Base-by-base conservation (phyloP, 2,797 vertebrate genomes). In the Xerus rutilus region DNA sequence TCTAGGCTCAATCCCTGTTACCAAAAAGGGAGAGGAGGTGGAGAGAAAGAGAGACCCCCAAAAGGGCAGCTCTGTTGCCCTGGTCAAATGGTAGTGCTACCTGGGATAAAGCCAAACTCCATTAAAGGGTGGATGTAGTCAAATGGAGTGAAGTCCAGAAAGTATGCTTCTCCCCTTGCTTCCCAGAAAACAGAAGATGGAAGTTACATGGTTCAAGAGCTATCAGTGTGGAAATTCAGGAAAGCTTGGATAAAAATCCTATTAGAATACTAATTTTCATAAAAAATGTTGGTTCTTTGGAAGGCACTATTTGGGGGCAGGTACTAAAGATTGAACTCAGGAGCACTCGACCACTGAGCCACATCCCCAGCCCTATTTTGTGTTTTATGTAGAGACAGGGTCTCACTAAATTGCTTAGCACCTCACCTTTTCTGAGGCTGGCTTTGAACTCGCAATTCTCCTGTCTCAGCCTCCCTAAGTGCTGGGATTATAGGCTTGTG, bases 121-220 rank as follows among this genome's bases (percentile, higher is more conserved):
- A 85, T 20, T 65, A 81, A 67, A 59, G 30, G 43, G 28, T 28
- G 32, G 65, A 17, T 84, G 2, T 62, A 79, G 65, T 45, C 49
- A 73, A 72, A 76, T 3, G 28, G 20, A 64, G 0, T 73, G 54
- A 90, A 85, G 30, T 70, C 43, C 47, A 64, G 59, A 93, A 90
- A 81, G 47, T 35, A 23, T 76, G 45, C 45, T 83, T 74, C 76
- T 84, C 64, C 23, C 72, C 15, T 86, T 45, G 13, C 10, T 87
- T 64, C 1, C 11, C 64, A 65, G 54, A 88, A 88, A 87, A 30
- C 5, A 12, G 28, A 88, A 93, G 70, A 84, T 35, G 32, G n/a
- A 62, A 92, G 59, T 87, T 74, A 69, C 81, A n/a, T 57, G 10
- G 64, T 32, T 89, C 47, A 93, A 96, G 54, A 95, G 67, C 32